Base-by-base conservation (phyloP, 2,888 invertebrate genomes). In the Xestia rhomboidea region DNA sequence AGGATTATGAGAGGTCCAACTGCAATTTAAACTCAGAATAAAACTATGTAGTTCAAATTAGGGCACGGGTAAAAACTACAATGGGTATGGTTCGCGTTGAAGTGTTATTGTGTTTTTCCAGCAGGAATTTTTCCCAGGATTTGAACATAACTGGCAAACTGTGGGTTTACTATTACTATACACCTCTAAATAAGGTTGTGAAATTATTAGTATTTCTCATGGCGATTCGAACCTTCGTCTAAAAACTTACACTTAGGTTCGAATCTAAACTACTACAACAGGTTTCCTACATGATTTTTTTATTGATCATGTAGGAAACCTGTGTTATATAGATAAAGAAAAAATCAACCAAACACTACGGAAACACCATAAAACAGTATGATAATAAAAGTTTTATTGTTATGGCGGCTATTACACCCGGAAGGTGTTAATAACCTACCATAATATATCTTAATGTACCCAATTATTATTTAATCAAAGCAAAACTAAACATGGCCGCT, bases 311-410 rank as follows among this genome's bases (percentile, higher is more conserved):
- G 11, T 30, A 18, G 24, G 8, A 24, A 51, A 41, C 10, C 24
- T 13, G 5, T 70, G 4, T 30, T 24, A 41, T 27, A 51, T 24
- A 18, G 18, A 70, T 69, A 11, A 30, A 30, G 11, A 27, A 38
- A 69, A 70, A 72, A n/a, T 24, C 41, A 10, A 71, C 41, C 41
- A 72, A 49, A 27, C 38, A 27, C 0, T 71, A n/a, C 54, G 30
- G 30, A 44, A 41, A 21, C 3, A 34, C 18, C 34, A 57, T 73
- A 57, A 57, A 73, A 34, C n/a, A 72, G 34, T 27, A 44, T 34
- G 44, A 57, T 44, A 18, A 15, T 62, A 62, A 73, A 62, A 62
- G 13, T 57, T 68, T 68, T 68, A 49, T 76, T 60, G 1, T 76
- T 41, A 68, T 49, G 21, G 15, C 21, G 15, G 27, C 30, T 41